Percentiles rank a stretch among this genome's conserved stretches.
phyloP scores from a whole-genome alignment of 2,888 invertebrate genomes.

The Cephalotes varians region DNA sequence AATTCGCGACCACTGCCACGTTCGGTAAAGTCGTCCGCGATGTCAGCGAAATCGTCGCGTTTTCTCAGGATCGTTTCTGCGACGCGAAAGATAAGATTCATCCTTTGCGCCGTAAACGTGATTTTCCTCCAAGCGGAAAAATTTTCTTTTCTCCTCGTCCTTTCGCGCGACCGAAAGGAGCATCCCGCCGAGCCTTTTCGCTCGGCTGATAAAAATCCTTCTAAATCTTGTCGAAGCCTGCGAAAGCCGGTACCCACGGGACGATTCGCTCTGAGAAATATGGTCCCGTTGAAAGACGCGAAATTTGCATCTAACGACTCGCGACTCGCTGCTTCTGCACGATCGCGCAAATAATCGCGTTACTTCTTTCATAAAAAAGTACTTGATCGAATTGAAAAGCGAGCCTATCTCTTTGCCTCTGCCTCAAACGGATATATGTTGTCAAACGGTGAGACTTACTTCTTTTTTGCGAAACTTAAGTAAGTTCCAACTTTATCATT shows the following conservation, averaged over 20 bases:
- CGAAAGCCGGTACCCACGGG: not conserved
- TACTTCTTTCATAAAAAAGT: not conserved
- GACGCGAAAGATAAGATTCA: slow-evolving; percentile 61
- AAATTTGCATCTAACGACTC: slow-evolving; percentile 47
- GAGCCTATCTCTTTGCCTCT: not conserved
- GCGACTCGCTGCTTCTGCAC: not conserved
- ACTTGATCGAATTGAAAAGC: slow-evolving; percentile 24
- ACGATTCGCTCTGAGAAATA: slow-evolving; percentile 21
- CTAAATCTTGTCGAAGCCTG: slow-evolving; percentile 16
- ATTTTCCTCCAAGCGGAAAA: slow-evolving; percentile 66
- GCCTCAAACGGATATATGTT: slow-evolving; percentile 8
- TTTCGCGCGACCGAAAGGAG: slow-evolving; percentile 54
- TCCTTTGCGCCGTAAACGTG: slow-evolving; percentile 62
- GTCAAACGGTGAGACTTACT: not conserved
- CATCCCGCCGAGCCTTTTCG: slow-evolving; percentile 51
- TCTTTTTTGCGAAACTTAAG: not conserved
- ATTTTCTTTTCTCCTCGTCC: slow-evolving; percentile 64
- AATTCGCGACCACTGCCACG: slow-evolving; percentile 44
- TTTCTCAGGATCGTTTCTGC: slow-evolving; percentile 60
- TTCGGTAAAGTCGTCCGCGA: slow-evolving; percentile 46
- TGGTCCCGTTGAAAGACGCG: not conserved
- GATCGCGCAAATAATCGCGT: slow-evolving; percentile 17
- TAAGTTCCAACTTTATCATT: not conserved
- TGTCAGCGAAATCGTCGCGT: slow-evolving; percentile 70
- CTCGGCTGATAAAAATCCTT: slow-evolving; percentile 59